Evolutionary conservation across 1,140 invertebrate genomes (phyloP).

Genomic region (Macrobrachium nipponense): DNA sequence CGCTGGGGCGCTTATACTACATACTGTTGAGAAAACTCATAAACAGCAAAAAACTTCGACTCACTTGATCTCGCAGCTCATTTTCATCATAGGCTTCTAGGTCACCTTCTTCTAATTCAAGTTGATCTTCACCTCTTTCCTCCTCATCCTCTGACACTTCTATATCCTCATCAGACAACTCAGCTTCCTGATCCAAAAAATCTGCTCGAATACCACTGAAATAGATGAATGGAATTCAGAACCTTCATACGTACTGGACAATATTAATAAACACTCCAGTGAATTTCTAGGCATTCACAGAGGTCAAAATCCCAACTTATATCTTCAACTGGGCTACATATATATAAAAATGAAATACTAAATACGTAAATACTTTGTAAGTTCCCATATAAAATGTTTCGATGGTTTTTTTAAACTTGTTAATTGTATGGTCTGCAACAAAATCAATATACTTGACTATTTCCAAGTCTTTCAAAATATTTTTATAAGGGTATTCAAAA

Average conservation of each 20-base stretch:
- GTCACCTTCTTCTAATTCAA: slow-evolving; percentile 77
- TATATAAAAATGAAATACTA: background rate
- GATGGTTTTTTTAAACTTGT: no score
- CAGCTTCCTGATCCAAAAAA: slow-evolving; percentile 88
- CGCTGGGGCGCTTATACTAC: no score
- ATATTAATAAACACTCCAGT: no score
- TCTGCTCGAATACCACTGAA: slow-evolving; percentile 69
- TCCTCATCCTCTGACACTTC: slow-evolving; percentile 73
- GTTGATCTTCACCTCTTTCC: slow-evolving; percentile 69
- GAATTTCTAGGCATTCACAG: no score
- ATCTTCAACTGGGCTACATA: slow-evolving; percentile 36
- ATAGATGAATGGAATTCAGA: no score
- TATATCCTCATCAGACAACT: slow-evolving; percentile 86
- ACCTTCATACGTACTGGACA: no score
- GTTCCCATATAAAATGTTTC: background rate
- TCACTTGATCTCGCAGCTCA: slow-evolving; percentile 69
- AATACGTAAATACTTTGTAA: background rate
- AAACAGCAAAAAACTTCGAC: background rate
- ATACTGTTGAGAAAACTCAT: background rate
- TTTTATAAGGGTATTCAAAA: no score
- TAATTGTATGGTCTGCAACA: no score
- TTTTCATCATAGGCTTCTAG: slow-evolving; percentile 73
- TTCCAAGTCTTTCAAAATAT: no score
- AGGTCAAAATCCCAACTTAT: no score
- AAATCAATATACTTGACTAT: no score